Evolutionary conservation across 2,888 invertebrate species (phyloP).

Genomic region (Cryptosula pallasiana): DNA sequence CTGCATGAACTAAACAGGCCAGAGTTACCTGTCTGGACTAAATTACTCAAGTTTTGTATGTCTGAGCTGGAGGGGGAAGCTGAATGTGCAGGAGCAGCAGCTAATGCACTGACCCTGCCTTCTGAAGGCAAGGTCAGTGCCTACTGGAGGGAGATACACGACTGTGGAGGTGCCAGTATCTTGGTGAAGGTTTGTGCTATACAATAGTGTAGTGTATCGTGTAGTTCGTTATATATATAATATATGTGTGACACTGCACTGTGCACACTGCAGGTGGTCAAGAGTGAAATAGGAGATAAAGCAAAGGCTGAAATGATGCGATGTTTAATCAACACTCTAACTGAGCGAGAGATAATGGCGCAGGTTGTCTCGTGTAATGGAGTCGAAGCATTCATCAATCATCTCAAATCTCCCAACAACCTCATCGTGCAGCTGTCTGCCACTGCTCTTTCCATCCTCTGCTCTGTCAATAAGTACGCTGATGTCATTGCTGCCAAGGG

Average conservation of each 20-base stretch:
- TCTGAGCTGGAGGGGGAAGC: constrained; percentile 45
- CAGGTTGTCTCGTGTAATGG: constrained; percentile 40
- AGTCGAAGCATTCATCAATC: constrained; percentile 29
- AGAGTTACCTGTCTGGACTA: constrained; percentile 45
- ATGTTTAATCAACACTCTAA: constrained; percentile 41
- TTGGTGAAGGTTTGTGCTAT: constrained; percentile 38
- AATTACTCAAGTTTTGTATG: constrained; percentile 39
- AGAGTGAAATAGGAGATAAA: constrained; percentile 33
- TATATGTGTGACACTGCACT: too few species aligned
- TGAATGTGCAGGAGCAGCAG: constrained; percentile 40
- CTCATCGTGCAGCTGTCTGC: constrained; percentile 39
- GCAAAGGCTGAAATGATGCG: constrained; percentile 42
- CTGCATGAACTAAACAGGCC: constrained; percentile 39
- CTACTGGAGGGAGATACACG: constrained; percentile 40
- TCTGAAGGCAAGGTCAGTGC: neutral
- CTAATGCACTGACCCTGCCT: constrained; percentile 36
- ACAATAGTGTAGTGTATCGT: too few species aligned
- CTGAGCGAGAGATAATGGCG: constrained; percentile 37
- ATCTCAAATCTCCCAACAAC: constrained; percentile 12
- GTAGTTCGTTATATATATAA: too few species aligned
- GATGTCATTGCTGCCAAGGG: constrained; percentile 39
- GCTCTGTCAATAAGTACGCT: constrained; percentile 36
- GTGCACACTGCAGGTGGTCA: neutral
- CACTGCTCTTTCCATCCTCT: constrained; percentile 38
- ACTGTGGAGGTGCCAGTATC: constrained; percentile 40